Evolutionary conservation across 53 echinoderm and acorn worm species (phyloP).

Genomic region (Crossaster papposus): DNA sequence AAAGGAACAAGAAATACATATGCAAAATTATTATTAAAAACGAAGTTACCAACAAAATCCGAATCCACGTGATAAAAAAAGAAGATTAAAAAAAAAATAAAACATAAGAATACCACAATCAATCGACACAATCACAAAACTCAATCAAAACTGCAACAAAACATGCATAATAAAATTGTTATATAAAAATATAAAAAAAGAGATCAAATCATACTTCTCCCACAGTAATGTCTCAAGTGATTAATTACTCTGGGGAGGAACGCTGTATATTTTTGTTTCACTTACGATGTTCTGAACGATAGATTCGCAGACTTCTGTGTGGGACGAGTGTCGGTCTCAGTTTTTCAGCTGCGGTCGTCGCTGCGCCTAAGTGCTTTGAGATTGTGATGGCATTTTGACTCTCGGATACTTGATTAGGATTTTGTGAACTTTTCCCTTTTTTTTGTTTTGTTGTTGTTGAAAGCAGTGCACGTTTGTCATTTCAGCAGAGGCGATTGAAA

Average conservation of each 20-base stretch:
- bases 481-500: background rate
- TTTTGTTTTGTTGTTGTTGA: background rate
- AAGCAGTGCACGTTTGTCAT: background rate
- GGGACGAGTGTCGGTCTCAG: background rate
- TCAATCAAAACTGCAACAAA: no score
- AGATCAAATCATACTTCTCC: background rate
- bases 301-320: background rate
- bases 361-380: background rate
- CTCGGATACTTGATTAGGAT: background rate
- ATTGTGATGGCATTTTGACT: background rate
- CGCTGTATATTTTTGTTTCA: background rate
- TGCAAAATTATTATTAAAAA: no score
- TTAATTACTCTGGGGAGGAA: background rate
- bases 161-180: no score
- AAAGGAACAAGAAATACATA: no score
- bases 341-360: background rate
- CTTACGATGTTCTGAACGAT: background rate
- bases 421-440: background rate
- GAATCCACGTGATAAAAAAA: no score
- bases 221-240: background rate
- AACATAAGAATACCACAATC: no score
- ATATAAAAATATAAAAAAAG: no score
- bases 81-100: no score
- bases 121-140: no score
- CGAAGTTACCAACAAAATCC: no score